These are phyloP conservation scores for Branchellion lobata DNA, from an alignment of 2,888 invertebrate genomes.

Conservation along the genomic window DNA sequence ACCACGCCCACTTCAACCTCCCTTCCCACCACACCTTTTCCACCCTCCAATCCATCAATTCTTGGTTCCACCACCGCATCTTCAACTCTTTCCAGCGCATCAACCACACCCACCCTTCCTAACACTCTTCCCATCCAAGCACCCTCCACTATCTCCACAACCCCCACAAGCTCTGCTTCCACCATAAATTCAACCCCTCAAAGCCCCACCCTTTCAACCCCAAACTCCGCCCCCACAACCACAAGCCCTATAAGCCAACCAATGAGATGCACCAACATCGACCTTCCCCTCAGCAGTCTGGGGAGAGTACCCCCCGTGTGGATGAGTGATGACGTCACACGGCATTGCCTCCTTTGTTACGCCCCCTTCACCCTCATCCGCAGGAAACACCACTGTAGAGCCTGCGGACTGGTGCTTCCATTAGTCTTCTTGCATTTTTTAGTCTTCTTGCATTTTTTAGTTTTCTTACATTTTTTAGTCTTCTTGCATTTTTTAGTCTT, in stretches of 20 bases:
- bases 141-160: neutral
- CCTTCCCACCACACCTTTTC: no score
- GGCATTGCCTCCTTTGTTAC: conserved; percentile 80
- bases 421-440: no score
- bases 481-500: no score
- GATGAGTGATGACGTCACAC: conserved; percentile 81
- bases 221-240: neutral
- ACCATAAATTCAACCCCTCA: neutral
- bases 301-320: conserved; percentile 79
- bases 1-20: neutral
- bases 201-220: neutral
- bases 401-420: conserved; percentile 76
- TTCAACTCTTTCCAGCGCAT: no score
- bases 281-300: conserved; percentile 59
- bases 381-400: conserved; percentile 78
- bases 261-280: conserved; percentile 49
- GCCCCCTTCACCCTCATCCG: conserved; percentile 78
- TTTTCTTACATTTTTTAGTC: no score
- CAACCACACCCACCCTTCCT: neutral
- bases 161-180: neutral
- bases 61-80: no score
- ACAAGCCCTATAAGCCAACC: conserved; percentile 18
- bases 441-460: no score
- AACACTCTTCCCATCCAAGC: neutral
- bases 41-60: no score